Evolutionary conservation across 2,888 invertebrate species (phyloP), one percentile per base, ranked within the genome.

Genomic region (Sclerodermus sp.): DNA sequence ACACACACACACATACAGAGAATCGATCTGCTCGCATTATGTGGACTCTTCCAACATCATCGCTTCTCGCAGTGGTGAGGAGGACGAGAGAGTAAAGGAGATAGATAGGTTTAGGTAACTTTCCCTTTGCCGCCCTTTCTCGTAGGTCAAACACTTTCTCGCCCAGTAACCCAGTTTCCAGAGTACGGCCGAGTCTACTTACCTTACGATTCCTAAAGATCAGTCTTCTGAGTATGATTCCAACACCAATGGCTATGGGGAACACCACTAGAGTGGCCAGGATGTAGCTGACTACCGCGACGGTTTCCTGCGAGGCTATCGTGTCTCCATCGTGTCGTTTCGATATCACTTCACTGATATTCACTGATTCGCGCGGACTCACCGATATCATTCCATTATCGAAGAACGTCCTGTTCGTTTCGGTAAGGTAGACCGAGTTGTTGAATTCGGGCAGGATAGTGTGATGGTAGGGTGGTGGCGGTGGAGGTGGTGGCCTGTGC

Each of bases 191-290:
- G 6, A 3, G 34, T 34, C 3, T 18, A 51, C 66, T 71, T 59
- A 77, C 77, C 76, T 77, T 77, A 67, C 77, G 76, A 71, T 77
- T 77, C 65, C 72, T 77, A 70, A 77, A 70, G 62, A 77, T 76
- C 75, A 77, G 74, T 76, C 77, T 76, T 75, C 77, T 74, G 49
- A 77, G 68, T 56, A 77, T 77, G 60, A 77, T 75, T 49, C 71
- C 77, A 54, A 79, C 72, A 53, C 79, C 79, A 55, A 80, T 72
- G 51, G 79, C 75, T 47, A 80, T 74, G 31, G 80, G 79, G 56
- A 80, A 76, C 38, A 80, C 74, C 47, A 79, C 77, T 53, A 80
- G 71, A 18, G 78, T 79, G 15, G 79, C 78, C 44, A 80, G 64
- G 42, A 79, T 75, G 62, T 80, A 80, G 51, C 79, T 76, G 56